Evolutionary conservation across 2,113 vertebrate genomes (phyloP).

Genomic region (Morone saxatilis): DNA sequence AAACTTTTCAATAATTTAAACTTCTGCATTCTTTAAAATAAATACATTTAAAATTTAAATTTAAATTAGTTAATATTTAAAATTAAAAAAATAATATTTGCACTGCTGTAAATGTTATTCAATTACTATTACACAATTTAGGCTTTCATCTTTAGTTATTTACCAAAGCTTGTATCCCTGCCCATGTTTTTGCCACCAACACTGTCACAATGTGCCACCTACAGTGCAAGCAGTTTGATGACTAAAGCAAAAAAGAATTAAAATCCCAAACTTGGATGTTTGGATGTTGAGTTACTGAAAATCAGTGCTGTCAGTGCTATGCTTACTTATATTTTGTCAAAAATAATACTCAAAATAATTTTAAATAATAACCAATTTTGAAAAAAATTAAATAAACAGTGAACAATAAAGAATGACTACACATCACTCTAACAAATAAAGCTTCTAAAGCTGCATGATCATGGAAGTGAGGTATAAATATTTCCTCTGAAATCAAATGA

Average conservation of each 20-base stretch:
- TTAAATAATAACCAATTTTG: too few species aligned
- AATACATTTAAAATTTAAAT: too few species aligned
- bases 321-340: too few species aligned
- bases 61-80: too few species aligned
- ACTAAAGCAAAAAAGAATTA: too few species aligned
- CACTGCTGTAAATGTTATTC: background rate
- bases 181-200: background rate
- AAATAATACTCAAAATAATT: too few species aligned
- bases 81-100: background rate
- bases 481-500: constrained; percentile 27
- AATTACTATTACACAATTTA: background rate
- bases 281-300: too few species aligned
- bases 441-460: background rate
- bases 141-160: background rate
- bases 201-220: background rate
- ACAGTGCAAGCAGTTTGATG: background rate
- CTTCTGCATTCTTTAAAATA: background rate
- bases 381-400: too few species aligned
- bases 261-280: too few species aligned
- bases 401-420: too few species aligned
- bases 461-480: background rate
- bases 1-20: background rate
- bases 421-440: too few species aligned
- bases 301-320: too few species aligned
- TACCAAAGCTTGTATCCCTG: background rate